Evolutionary conservation across 1,140 invertebrate genomes (phyloP), one percentile per base, ranked within the genome.

Genomic region (Bactericera cockerelli): DNA sequence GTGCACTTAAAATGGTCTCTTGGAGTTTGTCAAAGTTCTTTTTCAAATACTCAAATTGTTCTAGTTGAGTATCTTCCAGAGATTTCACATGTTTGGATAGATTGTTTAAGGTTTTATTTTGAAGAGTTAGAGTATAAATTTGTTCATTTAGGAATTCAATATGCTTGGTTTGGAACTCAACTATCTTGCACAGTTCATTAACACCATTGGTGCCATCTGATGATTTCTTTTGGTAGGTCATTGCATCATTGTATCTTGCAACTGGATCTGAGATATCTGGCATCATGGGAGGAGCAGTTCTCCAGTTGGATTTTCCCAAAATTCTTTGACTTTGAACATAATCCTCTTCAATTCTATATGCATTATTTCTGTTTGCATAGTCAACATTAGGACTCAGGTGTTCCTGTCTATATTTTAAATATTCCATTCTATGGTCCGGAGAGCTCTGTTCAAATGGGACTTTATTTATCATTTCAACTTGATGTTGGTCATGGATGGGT

Each of bases 91-190:
- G 42, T 22, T 49, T 49, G 4, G n/a, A 10, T 6, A 49, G n/a
- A 49, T 49, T 49, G 19, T n/a, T 49, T n/a, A 49, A 19, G 19
- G n/a, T 4, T 49, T 22, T 49, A 16, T 49, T 49, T n/a, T 49
- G 42, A 4, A 49, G 3, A 10, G 42, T 49, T 49, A 49, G 22
- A 49, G 4, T 49, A n/a, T 49, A 49, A 8, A 49, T 49, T 49
- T 49, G 42, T 49, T 49, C 42, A 49, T 49, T 49, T 16, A 49
- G n/a, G 19, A 49, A 49, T 49, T 49, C 42, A 6, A 49, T 49
- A 49, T 49, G 42, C 19, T 49, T 49, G 22, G n/a, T 49, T 49
- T 49, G 42, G 19, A 49, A 49, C 22, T 49, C n/a, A 4, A 49
- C 22, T 49, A 49, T 49, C 19, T n/a, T 49, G 22, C 42, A 49